Base-by-base conservation (phyloP, 1,140 invertebrate genomes). In the Scylla paramamosain region DNA sequence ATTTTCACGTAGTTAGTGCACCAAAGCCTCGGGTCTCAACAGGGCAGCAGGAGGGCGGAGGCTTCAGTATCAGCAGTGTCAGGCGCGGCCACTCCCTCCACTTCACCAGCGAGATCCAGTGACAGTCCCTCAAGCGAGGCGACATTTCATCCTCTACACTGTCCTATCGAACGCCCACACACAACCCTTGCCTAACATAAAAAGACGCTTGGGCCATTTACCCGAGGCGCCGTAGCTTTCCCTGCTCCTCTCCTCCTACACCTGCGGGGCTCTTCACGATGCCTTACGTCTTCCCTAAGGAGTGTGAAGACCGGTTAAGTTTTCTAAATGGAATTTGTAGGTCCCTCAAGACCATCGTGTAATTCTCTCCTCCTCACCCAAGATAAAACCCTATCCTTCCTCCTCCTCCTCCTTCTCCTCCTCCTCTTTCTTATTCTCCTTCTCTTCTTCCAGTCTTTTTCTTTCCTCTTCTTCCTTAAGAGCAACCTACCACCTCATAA, bases 291-390 rank as follows among this genome's bases (percentile, higher is more conserved):
- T 77, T 7, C 67, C 4, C 67, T n/a, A 77, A 77, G n/a, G 67
- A n/a, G 67, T 25, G 67, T 77, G 67, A 77, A n/a, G 67, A 7
- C 4, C 67, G 20, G 67, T 77, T 77, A 77, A 77, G 67, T 25
- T 77, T 77, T n/a, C 67, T 77, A 77, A 77, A 77, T 77, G n/a
- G 67, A 20, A 77, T 77, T 77, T 77, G 67, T 77, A 77, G 67
- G 52, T 59, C 25, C 67, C 67, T 77, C n/a, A 77, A 77, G 20
- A 20, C 67, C 67, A 77, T 77, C 67, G 20, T 77, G 67, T n/a
- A 77, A 77, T n/a, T 77, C n/a, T n/a, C 67, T n/a, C 67, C 6
- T 77, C 20, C 20, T 77, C 67, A 7, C n/a, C 67, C n/a, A 20
- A 7, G 20, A 25, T n/a, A 25, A n/a, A 25, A 7, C 6, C 20